Evolutionary conservation across 2,888 invertebrate genomes (phyloP), one percentile per base, ranked within the genome.

Genomic region (Amiota mariae): DNA sequence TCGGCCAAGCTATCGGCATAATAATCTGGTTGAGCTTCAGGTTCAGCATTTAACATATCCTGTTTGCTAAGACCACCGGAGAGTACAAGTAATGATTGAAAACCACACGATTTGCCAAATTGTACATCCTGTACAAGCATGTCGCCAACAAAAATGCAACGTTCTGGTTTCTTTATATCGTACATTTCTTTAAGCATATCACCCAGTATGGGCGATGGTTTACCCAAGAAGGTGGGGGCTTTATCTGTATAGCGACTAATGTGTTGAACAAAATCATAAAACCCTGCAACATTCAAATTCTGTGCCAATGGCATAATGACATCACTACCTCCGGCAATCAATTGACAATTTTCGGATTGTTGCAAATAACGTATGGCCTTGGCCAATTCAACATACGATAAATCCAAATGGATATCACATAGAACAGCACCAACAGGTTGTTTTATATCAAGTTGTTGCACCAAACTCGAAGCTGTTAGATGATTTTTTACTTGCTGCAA

Each of bases 111-210:
- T 76, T 91, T 92, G 0, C 95, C 96, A 80, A 96, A 92, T 2
- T 92, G 91, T 64, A 97, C 92, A 88, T 97, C 97, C 84, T 96
- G 95, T 74, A 93, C 93, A 64, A 94, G 92, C 93, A 94, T 93
- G 88, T 97, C 97, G 57, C 97, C 97, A 81, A 97, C 93, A 91
- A 97, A 96, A 10, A 97, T 89, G 0, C 95, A 94, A 78, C 94
- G 91, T 61, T 91, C 90, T 0, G 95, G 93, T 78, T 94, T 91
- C 0, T 88, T 88, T 48, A 95, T 84, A 4, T 86, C 74, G 73
- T 82, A 91, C 72, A 81, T 79, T 9, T 89, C 82, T 8, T 88
- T 79, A 0, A 91, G 75, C 76, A 88, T 88, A 18, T 89, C 81
- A 11, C 87, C 89, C 48, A 91, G 74, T 10, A 84, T 64, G 46